Conservation (phyloP, 2,888 invertebrate species). For the Stenurella melanura region DNA sequence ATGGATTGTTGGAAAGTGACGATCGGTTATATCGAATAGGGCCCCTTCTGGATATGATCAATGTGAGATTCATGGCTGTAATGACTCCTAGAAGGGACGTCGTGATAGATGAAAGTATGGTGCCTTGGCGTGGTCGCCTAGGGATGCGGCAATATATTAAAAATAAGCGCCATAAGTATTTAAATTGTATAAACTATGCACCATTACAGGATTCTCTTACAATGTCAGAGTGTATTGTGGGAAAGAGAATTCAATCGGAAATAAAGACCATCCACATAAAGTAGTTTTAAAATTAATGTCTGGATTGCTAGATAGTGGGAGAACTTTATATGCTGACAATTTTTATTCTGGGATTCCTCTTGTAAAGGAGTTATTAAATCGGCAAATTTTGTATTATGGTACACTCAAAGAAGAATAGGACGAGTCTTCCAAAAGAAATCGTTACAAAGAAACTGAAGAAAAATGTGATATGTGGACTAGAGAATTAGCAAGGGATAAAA, state of each 20-base stretch:
- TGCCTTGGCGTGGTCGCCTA: conserved; percentile 40
- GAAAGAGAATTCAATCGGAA: conserved; percentile 6
- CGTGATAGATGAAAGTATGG: conserved; percentile 45
- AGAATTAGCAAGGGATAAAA: conserved; percentile 11
- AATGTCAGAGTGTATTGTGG: conserved; percentile 19
- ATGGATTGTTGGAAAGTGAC: conserved; percentile 25
- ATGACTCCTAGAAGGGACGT: conserved; percentile 39
- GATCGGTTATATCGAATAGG: conserved; percentile 30
- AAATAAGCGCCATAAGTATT: conserved; percentile 42
- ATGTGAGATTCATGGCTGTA: conserved; percentile 24
- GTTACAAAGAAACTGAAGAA: background rate
- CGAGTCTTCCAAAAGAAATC: background rate
- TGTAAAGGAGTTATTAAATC: conserved; percentile 18
- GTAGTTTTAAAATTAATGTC: conserved; percentile 13
- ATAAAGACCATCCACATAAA: too few relatives aligned
- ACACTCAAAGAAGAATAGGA: background rate
- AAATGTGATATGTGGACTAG: conserved; percentile 13
- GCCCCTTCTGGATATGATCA: conserved; percentile 24
- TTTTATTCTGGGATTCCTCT: conserved; percentile 24
- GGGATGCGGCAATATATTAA: conserved; percentile 44
- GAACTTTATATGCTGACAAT: conserved; percentile 24
- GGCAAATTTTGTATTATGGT: conserved; percentile 11
- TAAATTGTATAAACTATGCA: conserved; percentile 16
- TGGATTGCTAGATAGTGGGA: conserved; percentile 9
- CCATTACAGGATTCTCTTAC: conserved; percentile 18